Evolutionary conservation across 2,888 invertebrate genomes (phyloP).

Genomic region (Heteromurus nitidus): DNA sequence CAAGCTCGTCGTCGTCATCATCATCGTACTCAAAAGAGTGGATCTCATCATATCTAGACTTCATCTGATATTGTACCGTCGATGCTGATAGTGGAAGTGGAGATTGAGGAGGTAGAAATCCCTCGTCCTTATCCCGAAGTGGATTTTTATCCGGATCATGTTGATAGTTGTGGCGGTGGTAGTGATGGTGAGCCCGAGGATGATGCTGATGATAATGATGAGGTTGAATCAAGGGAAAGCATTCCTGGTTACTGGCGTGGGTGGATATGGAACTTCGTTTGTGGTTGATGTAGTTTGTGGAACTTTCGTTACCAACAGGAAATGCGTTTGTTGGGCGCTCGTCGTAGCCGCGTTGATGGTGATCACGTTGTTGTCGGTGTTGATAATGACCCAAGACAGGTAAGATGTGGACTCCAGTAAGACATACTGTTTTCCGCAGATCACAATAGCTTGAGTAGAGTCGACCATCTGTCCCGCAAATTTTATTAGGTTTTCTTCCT

Average conservation of each 20-base stretch:
- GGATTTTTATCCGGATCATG: slow-evolving; percentile 60
- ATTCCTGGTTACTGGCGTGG: slow-evolving; percentile 34
- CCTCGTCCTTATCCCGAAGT: slow-evolving; percentile 57
- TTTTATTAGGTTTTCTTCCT: slow-evolving; percentile 74
- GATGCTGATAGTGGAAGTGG: slow-evolving; percentile 44
- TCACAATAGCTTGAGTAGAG: slow-evolving; percentile 83
- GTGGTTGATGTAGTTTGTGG: slow-evolving; percentile 7
- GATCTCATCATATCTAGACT: slow-evolving; percentile 40
- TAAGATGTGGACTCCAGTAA: slow-evolving; percentile 78
- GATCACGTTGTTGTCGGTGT: slow-evolving; percentile 18
- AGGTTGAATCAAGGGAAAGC: slow-evolving; percentile 48
- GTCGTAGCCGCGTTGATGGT: slow-evolving; percentile 25
- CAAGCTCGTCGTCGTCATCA: slow-evolving; percentile 5
- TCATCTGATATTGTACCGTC: slow-evolving; percentile 16
- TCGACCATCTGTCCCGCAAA: slow-evolving; percentile 82
- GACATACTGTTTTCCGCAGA: slow-evolving; percentile 81
- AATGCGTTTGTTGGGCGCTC: neutral
- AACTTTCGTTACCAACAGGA: slow-evolving; percentile 37
- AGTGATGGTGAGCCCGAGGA: slow-evolving; percentile 30
- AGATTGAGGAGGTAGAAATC: slow-evolving; percentile 45
- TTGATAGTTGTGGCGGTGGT: slow-evolving; percentile 44
- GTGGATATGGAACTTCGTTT: slow-evolving; percentile 21
- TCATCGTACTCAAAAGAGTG: slow-evolving; percentile 33
- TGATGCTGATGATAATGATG: slow-evolving; percentile 45
- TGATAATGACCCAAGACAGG: slow-evolving; percentile 62